These are phyloP conservation scores for Pimephales promelas DNA, from an alignment of 2,113 vertebrate species.

Conservation along the genomic window DNA sequence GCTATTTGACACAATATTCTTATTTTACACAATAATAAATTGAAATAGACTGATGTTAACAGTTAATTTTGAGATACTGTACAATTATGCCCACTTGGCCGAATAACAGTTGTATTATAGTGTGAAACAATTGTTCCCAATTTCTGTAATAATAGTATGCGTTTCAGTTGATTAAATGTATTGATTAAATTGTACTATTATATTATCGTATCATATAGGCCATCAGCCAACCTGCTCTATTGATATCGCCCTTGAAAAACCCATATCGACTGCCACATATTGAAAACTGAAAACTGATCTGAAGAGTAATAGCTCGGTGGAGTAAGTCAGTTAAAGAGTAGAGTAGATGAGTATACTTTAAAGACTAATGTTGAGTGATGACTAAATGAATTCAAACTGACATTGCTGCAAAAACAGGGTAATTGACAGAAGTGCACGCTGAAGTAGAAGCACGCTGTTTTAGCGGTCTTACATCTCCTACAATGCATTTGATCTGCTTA, in stretches of 20 bases:
- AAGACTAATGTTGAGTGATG: constrained; percentile 23
- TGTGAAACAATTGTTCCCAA: neutral
- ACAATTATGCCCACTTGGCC: too few relatives aligned
- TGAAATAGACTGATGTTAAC: neutral
- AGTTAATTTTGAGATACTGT: neutral
- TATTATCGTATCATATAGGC: neutral
- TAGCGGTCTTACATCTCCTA: constrained; percentile 6
- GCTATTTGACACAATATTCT: neutral
- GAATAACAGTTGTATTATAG: neutral
- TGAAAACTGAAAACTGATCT: neutral
- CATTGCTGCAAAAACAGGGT: constrained; percentile 6
- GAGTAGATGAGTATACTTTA: constrained; percentile 25
- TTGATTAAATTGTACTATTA: neutral
- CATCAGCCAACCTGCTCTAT: neutral
- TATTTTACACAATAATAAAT: neutral
- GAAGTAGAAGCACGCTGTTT: neutral
- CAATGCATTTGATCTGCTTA: constrained; percentile 29
- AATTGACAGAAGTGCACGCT: neutral
- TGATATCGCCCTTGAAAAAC: neutral
- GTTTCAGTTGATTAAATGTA: too few relatives aligned
- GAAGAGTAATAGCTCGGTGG: neutral
- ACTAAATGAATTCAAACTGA: constrained; percentile 13
- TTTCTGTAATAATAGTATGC: neutral
- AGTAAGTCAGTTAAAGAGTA: constrained; percentile 1
- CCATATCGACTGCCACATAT: neutral